phyloP scores from a whole-genome alignment of 2,113 vertebrate species.

The Microcebus lehilahytsara region DNA sequence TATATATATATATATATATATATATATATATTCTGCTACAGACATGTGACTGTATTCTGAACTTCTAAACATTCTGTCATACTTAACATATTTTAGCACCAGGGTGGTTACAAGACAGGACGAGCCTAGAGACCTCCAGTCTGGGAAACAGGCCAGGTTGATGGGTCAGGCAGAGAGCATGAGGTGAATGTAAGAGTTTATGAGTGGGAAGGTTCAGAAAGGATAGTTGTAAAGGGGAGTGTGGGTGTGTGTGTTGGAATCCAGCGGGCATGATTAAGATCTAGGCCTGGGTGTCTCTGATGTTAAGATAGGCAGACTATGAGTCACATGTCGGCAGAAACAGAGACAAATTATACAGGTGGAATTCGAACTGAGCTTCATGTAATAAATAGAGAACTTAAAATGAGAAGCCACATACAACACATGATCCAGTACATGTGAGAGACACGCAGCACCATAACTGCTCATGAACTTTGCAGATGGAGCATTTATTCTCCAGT shows the following conservation, averaged over 20 bases:
- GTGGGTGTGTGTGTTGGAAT: background rate
- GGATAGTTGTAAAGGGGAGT: background rate
- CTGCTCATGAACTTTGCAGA: background rate
- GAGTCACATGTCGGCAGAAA: background rate
- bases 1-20: background rate
- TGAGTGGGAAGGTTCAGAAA: background rate
- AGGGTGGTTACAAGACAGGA: background rate
- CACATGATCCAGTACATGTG: fast-evolving
- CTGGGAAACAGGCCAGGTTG: constrained; percentile 28
- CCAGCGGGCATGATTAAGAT: background rate
- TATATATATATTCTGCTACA: background rate
- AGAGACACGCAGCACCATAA: background rate
- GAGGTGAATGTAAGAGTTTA: background rate
- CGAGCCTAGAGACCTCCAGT: background rate
- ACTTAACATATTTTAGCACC: background rate
- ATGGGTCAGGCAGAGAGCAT: background rate
- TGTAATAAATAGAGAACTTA: background rate
- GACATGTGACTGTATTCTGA: background rate
- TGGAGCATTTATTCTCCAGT: background rate
- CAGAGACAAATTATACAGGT: background rate
- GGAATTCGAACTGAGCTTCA: background rate
- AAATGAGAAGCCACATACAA: background rate
- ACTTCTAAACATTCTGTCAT: background rate
- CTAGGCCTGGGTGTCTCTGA: background rate
- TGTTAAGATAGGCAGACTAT: background rate